Evolutionary conservation across 1,140 invertebrate species (phyloP).

Genomic region (Ceratosolen solmsi): DNA sequence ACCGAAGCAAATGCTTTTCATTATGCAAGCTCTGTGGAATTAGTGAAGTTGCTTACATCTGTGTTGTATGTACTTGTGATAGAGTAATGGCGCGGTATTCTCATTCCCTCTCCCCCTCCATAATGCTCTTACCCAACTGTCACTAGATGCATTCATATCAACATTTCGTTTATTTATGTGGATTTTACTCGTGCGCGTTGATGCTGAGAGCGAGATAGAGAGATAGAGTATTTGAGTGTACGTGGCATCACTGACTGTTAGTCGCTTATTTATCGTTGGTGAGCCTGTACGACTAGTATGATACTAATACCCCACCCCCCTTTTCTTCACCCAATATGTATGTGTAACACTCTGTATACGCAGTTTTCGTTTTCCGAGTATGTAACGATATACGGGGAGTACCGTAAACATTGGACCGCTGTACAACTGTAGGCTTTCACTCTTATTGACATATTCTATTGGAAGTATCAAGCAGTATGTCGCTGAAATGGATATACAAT

Average conservation of each 20-base stretch:
- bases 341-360: too few relatives aligned
- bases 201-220: background rate
- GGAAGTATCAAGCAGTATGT: too few relatives aligned
- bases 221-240: background rate
- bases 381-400: background rate
- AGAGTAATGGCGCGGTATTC: background rate
- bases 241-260: background rate
- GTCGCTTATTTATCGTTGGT: slow-evolving; percentile 32
- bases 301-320: background rate
- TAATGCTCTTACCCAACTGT: background rate
- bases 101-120: background rate
- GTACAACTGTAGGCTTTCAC: slow-evolving; percentile 13
- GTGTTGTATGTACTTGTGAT: too few relatives aligned
- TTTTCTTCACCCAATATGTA: background rate
- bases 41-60: background rate
- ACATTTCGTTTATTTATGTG: slow-evolving; percentile 1
- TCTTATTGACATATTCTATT: too few relatives aligned
- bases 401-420: background rate
- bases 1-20: slow-evolving; percentile 21
- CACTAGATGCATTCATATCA: background rate
- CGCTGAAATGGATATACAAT: too few relatives aligned
- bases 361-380: background rate
- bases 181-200: background rate
- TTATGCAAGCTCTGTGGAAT: slow-evolving; percentile 30
- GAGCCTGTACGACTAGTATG: background rate